A percentile compares a stretch with the other conserved stretches of the same genome.
phyloP scores from a whole-genome alignment of 2,888 invertebrate species.

The Trissonchulus latispiculum region DNA sequence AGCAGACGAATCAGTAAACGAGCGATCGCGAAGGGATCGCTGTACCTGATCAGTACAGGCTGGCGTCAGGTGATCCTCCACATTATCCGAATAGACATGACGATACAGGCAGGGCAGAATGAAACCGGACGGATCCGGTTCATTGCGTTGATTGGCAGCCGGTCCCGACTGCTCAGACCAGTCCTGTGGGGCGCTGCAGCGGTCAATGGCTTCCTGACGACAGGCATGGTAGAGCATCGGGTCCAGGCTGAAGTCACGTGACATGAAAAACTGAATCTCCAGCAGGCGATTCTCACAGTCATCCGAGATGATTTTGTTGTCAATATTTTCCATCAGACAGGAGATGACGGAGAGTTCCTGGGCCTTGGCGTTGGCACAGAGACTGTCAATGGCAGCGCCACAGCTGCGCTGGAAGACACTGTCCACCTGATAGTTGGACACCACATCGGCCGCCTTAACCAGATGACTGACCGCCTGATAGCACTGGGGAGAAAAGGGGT shows the following conservation, averaged over 20 bases:
- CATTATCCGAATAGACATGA: conserved; percentile 48
- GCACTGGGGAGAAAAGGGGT: background rate
- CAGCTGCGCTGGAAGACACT: too few species aligned
- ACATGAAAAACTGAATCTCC: conserved; percentile 93
- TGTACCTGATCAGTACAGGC: too few species aligned
- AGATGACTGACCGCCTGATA: background rate
- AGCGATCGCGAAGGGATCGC: conserved; percentile 81
- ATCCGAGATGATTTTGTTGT: conserved; percentile 68
- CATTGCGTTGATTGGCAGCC: too few species aligned
- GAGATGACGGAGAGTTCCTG: too few species aligned
- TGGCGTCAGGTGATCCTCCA: too few species aligned
- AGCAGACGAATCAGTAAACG: conserved; percentile 78
- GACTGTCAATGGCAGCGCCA: too few species aligned
- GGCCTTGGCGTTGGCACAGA: too few species aligned
- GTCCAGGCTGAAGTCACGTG: conserved; percentile 84
- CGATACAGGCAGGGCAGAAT: conserved; percentile 81
- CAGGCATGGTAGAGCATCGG: conserved; percentile 77
- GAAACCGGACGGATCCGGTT: conserved; percentile 69
- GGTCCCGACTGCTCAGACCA: too few species aligned
- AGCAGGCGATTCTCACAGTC: conserved; percentile 81
- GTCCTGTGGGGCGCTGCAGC: too few species aligned
- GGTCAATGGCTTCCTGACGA: too few species aligned
- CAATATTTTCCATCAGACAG: conserved; percentile 84
- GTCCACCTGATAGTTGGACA: background rate
- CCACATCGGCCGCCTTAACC: background rate